phyloP scores from a whole-genome alignment of 2,888 invertebrate species.

The Cryptocheilus praepositus region DNA sequence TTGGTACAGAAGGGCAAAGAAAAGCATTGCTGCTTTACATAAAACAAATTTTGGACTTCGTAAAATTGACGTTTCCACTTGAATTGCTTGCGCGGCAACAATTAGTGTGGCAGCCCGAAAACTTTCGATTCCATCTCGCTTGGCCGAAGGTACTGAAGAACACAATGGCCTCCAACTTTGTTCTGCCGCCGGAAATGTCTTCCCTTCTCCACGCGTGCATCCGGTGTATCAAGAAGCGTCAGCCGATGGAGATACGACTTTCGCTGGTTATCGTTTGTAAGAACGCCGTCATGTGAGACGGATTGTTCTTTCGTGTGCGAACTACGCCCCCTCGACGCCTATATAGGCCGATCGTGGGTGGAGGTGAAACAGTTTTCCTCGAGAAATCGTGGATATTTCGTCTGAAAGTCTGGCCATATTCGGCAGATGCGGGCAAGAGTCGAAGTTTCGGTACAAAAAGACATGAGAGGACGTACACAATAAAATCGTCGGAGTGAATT shows the following conservation, averaged over 20 bases:
- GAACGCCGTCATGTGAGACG: conserved; percentile 68
- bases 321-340: conserved; percentile 59
- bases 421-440: conserved; percentile 24
- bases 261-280: conserved; percentile 60
- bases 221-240: conserved; percentile 63
- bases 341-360: conserved; percentile 61
- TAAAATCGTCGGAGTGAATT: too few species aligned
- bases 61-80: too few species aligned
- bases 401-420: conserved; percentile 17
- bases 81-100: too few species aligned
- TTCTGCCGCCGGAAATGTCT: conserved; percentile 50
- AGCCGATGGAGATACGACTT: conserved; percentile 55
- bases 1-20: too few species aligned
- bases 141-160: conserved; percentile 8
- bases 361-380: conserved; percentile 63
- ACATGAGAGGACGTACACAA: too few species aligned
- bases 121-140: conserved; percentile 18
- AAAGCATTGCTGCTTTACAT: too few species aligned
- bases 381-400: conserved; percentile 32
- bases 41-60: too few species aligned
- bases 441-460: too few species aligned
- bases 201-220: conserved; percentile 61
- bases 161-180: conserved; percentile 1
- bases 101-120: too few species aligned
- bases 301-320: conserved; percentile 71